Base-by-base conservation (phyloP, 2,797 vertebrate genomes). In the Emys orbicularis region DNA sequence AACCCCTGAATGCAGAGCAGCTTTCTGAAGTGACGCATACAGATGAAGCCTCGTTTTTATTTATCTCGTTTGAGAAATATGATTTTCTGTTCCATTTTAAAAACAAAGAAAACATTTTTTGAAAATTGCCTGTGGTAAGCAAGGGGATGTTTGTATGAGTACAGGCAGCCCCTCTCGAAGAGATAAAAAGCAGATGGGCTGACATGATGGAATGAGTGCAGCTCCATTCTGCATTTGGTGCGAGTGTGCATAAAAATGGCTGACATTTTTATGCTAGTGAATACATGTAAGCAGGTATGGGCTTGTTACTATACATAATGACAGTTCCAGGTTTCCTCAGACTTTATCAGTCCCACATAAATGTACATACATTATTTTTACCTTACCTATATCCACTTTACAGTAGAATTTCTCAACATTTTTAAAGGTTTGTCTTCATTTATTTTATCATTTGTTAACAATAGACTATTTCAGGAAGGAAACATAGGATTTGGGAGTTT, bases 1-100 rank as follows among this genome's bases (percentile, higher is more conserved):
- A 87, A 96, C 83, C 95, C 81, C 92, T 95, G 94, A 95, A 97
- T 97, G 87, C 81, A 84, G 90, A 97, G 94, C 95, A 79, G 96
- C 89, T 94, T 56, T 94, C 92, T 96, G 94, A 93, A 86, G 96
- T 86, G 87, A 95, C 82, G 88, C 95, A 90, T 47, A 77, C 90
- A 89, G 90, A 88, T 88, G 87, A 47, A 95, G 87, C 79, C 96
- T 88, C 5, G 0, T 61, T 0, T 91, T 86, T 94, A 89, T 83
- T 88, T 95, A 92, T 89, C 93, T 87, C 86, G 54, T 89, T 95
- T 94, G 91, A 87, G 93, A 97, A 96, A 94, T 95, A 94, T 85
- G 11, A 92, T 88, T 50, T 88, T 82, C n/a, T 50, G 41, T 47
- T 52, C 13, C 54, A 6, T 61, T 72, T 89, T 74, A 87, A 81